These are phyloP conservation scores for Hipposideros armiger DNA, from an alignment of 2,113 vertebrate species.

Conservation along the genomic window DNA sequence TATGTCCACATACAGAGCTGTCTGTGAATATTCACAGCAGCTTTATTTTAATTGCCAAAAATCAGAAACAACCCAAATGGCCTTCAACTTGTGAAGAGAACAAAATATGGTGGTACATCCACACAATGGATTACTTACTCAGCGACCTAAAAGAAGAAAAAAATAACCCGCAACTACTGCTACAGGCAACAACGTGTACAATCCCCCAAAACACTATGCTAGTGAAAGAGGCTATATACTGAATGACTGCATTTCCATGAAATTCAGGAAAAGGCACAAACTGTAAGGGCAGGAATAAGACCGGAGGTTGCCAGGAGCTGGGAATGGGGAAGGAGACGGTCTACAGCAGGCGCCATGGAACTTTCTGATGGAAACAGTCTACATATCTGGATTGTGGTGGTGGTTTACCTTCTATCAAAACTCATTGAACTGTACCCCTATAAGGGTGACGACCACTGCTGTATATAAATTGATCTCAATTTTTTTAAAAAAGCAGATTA, in stretches of 20 bases:
- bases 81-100: constrained; percentile 9
- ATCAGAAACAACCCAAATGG: neutral
- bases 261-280: neutral
- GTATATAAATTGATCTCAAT: neutral
- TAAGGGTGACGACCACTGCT: neutral
- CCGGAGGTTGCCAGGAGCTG: neutral
- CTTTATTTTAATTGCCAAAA: constrained; percentile 27
- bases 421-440: neutral
- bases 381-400: neutral
- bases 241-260: neutral
- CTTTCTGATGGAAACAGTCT: neutral
- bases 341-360: neutral
- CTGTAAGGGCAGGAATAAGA: neutral
- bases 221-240: neutral
- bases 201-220: neutral
- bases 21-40: neutral
- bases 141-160: neutral
- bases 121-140: neutral
- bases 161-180: neutral
- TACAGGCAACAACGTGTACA: neutral
- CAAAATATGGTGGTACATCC: constrained; percentile 24
- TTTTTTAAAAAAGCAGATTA: constrained; percentile 5
- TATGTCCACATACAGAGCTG: neutral
- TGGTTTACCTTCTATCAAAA: constrained; percentile 13
- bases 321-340: neutral